Conservation (phyloP, 2,113 vertebrate genomes). For the Cryptomyrus ogoouensis region DNA sequence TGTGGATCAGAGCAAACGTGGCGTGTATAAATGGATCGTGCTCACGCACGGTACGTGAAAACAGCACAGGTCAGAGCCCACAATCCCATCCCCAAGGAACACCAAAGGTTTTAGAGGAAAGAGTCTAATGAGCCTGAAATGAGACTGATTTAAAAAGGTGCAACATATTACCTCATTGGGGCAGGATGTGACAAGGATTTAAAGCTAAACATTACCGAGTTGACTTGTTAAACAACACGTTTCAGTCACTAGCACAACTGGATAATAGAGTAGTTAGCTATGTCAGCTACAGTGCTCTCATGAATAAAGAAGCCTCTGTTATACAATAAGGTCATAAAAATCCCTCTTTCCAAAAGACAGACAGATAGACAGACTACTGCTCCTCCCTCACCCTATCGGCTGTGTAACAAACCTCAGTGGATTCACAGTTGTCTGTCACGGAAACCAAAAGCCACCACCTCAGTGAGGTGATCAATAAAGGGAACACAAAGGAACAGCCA, state of each 20-base stretch:
- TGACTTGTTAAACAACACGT: neutral
- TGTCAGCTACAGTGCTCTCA: neutral
- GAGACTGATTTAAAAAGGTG: neutral
- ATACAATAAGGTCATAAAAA: neutral
- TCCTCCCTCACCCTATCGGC: constrained; percentile 10
- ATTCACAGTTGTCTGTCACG: neutral
- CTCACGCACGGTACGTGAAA: neutral
- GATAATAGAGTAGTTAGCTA: neutral
- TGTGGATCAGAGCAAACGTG: neutral
- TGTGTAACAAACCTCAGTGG: constrained; percentile 28
- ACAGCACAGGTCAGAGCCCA: neutral
- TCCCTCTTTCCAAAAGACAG: neutral
- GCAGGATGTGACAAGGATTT: neutral
- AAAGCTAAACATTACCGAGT: neutral
- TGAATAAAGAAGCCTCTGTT: neutral
- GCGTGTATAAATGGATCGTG: neutral
- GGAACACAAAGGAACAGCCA: neutral
- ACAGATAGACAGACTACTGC: neutral
- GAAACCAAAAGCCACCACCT: neutral
- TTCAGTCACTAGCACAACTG: neutral
- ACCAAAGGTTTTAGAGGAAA: neutral
- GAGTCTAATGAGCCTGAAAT: neutral
- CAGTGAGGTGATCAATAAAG: neutral
- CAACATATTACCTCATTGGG: neutral
- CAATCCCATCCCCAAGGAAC: neutral